A percentile compares a stretch with the other conserved stretches of the same genome.
phyloP scores from a whole-genome alignment of 2,113 vertebrate species.

The Mionectes macconnelli region DNA sequence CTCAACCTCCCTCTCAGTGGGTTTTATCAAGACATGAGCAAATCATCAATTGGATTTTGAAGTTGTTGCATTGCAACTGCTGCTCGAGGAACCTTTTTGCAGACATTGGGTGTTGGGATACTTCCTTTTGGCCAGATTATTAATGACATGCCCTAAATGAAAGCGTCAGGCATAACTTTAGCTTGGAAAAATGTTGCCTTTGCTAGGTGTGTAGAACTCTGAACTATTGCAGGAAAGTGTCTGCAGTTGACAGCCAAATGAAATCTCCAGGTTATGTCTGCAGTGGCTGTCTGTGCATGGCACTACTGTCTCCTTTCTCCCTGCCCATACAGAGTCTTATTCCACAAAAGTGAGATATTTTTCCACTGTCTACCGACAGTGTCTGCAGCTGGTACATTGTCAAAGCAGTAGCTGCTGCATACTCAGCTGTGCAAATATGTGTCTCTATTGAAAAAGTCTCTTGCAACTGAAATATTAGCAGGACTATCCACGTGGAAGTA shows the following conservation, averaged over 20 bases:
- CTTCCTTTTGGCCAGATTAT: neutral
- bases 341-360: neutral
- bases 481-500: neutral
- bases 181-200: neutral
- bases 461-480: neutral
- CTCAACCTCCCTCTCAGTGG: neutral
- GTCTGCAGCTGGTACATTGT: neutral
- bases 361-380: neutral
- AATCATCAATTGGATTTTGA: neutral
- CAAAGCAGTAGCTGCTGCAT: neutral
- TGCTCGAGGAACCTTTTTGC: neutral
- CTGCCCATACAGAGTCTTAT: neutral
- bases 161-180: neutral
- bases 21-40: neutral
- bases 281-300: neutral
- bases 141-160: neutral
- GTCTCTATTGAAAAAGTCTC: neutral
- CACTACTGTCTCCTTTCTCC: neutral
- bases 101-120: accelerated
- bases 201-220: neutral
- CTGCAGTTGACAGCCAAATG: neutral
- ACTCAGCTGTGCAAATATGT: neutral
- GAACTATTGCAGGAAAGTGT: neutral
- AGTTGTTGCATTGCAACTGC: neutral
- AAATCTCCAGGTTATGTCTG: neutral